phyloP scores from a whole-genome alignment of 2,888 invertebrate genomes.

The Drosophila colorata region DNA sequence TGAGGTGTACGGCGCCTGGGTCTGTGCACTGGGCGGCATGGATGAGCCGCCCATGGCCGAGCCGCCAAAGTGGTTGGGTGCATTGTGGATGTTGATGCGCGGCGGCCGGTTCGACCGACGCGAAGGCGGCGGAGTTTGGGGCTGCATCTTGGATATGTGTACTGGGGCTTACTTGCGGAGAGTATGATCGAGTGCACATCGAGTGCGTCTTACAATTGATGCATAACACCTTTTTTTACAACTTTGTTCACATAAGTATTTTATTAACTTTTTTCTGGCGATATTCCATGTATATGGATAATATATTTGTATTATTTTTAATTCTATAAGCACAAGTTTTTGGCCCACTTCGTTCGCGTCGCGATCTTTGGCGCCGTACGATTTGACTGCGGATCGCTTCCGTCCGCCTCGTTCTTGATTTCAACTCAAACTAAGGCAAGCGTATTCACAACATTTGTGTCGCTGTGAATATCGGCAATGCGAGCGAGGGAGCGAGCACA shows the following conservation, averaged over 20 bases:
- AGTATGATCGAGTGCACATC: too few relatives aligned
- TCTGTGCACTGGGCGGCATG: constrained; percentile 73
- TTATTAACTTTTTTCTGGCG: not conserved
- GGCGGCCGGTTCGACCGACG: constrained; percentile 81
- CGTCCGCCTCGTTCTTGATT: constrained; percentile 79
- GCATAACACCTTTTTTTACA: not conserved
- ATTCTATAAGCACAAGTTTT: constrained; percentile 21
- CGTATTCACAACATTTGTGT: constrained; percentile 49
- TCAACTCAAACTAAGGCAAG: constrained; percentile 75
- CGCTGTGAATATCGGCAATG: constrained; percentile 36
- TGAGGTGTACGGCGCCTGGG: constrained; percentile 72
- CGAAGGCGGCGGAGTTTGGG: constrained; percentile 59
- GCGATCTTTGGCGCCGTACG: constrained; percentile 33
- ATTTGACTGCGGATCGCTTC: constrained; percentile 43
- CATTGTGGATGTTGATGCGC: constrained; percentile 80
- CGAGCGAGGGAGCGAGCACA: constrained; percentile 27
- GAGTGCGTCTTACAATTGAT: too few relatives aligned
- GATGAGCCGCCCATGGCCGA: constrained; percentile 62
- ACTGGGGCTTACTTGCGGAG: not conserved
- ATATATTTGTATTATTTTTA: constrained; percentile 28
- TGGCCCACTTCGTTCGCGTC: constrained; percentile 26
- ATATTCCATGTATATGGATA: constrained; percentile 5
- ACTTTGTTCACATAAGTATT: not conserved
- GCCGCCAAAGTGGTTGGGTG: constrained; percentile 55
- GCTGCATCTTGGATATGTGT: too few relatives aligned